phyloP scores from a whole-genome alignment of 2,888 invertebrate species.

The Catocala nupta region DNA sequence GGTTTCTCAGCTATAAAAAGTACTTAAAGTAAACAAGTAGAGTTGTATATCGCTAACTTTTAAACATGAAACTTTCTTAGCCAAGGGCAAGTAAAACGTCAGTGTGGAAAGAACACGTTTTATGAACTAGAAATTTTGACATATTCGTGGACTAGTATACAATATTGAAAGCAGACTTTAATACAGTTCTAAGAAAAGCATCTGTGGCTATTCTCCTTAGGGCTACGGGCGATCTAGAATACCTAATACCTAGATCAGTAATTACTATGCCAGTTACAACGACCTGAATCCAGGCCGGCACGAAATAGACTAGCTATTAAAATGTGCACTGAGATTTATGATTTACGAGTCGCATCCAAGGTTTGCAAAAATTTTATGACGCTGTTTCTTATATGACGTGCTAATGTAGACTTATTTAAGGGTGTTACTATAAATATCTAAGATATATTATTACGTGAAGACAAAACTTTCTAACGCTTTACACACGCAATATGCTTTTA shows the following conservation, averaged over 20 bases:
- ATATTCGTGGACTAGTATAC: background rate
- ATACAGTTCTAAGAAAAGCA: conserved; percentile 10
- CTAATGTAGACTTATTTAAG: too few species aligned
- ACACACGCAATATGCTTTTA: too few species aligned
- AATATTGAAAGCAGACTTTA: background rate
- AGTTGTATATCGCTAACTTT: too few species aligned
- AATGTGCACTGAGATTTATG: conserved; percentile 10
- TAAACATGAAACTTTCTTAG: too few species aligned
- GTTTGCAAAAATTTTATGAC: background rate
- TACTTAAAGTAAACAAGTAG: too few species aligned
- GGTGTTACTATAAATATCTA: too few species aligned
- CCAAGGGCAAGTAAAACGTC: too few species aligned
- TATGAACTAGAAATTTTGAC: background rate
- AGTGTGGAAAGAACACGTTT: too few species aligned
- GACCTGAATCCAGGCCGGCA: conserved; percentile 12
- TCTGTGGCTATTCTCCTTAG: conserved; percentile 5
- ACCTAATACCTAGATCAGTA: conserved; percentile 10
- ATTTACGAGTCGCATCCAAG: conserved; percentile 17
- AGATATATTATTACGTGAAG: too few species aligned
- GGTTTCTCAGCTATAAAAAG: too few species aligned
- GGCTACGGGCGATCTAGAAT: conserved; percentile 8
- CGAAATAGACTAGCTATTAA: conserved; percentile 17
- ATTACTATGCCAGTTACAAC: conserved; percentile 14
- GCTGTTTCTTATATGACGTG: background rate
- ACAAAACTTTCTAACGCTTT: too few species aligned